Percentiles rank a stretch among this genome's conserved stretches.
Conservation (phyloP, 2,888 invertebrate genomes). For the Acanthosepion pharaonis region DNA sequence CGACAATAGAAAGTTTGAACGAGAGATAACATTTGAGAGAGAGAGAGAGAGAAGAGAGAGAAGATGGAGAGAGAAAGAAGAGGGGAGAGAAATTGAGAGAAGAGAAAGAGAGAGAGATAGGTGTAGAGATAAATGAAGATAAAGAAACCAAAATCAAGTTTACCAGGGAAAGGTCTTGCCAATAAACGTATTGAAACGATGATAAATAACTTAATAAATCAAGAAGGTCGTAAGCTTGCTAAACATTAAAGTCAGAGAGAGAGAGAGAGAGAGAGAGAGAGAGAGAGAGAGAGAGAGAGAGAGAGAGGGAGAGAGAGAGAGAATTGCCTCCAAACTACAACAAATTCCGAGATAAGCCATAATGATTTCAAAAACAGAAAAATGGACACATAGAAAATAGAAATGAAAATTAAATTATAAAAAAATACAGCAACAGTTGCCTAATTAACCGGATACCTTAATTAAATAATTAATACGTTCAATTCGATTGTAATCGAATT, state of each 20-base stretch:
- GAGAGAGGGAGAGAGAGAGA: not conserved
- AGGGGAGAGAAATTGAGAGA: not conserved
- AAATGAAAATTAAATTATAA: not conserved
- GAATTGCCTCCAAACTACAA: not conserved
- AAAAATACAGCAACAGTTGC: not conserved
- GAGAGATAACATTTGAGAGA: not conserved
- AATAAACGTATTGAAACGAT: no score
- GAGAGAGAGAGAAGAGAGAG: not conserved
- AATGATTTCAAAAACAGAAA: not conserved
- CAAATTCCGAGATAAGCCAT: not conserved
- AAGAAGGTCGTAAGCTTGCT: no score
- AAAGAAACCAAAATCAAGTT: no score
- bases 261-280: not conserved
- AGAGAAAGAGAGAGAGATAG: not conserved
- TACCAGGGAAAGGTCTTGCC: no score
- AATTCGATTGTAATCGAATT: not conserved
- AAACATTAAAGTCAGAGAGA: not conserved
- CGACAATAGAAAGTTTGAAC: not conserved
- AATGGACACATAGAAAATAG: not conserved
- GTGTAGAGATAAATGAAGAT: no score
- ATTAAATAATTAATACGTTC: slow-evolving; percentile 9
- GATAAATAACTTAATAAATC: no score
- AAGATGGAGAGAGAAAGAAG: not conserved
- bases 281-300: not conserved
- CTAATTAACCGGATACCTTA: not conserved